Base-by-base conservation (phyloP, 2,888 invertebrate genomes). In the Ochropleura leucogaster region DNA sequence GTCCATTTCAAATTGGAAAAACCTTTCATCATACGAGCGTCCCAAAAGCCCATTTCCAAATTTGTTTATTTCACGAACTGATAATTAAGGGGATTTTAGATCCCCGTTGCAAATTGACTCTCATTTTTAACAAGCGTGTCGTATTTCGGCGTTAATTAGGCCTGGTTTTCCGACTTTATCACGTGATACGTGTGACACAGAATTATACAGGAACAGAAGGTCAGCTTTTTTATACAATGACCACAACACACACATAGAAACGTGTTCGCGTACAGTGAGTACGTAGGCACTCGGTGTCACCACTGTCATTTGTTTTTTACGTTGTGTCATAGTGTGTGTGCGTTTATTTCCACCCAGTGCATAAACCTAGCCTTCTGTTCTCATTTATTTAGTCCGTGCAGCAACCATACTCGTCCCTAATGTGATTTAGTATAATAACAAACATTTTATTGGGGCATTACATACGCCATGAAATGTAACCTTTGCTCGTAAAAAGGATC, bases 381-480 rank as follows among this genome's bases (percentile, higher is more conserved):
- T 20, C 40, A 70, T 2, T 12, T 64, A 51, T 59, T 64, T 62
- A 49, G 44, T 49, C 12, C 12, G 4, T 83, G 51, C 53, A 75
- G 44, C 79, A 69, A 49, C 89, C 87, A 89, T 89, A 89, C 86
- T 90, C 82, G 80, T 85, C 87, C 85, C 80, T 90, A 91, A 92
- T 90, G 90, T 91, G 92, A 93, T 93, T 93, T 91, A 91, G 87
- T 83, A 90, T 90, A 90, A 92, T 93, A 93, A 93, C 92, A 93
- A 93, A 92, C 91, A 89, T 93, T 94, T 94, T 93, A 94, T 92
- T 89, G 90, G 88, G 84, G 84, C 89, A 90, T 91, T 89, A 92
- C 89, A 89, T 87, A 89, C 83, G 83, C 82, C 85, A 79, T 88
- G 86, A 89, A 89, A 89, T 89, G 88, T 85, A 80, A 83, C 79